These are phyloP conservation scores for Apeltes quadracus DNA, from an alignment of 2,113 vertebrate species.

Conservation along the genomic window DNA sequence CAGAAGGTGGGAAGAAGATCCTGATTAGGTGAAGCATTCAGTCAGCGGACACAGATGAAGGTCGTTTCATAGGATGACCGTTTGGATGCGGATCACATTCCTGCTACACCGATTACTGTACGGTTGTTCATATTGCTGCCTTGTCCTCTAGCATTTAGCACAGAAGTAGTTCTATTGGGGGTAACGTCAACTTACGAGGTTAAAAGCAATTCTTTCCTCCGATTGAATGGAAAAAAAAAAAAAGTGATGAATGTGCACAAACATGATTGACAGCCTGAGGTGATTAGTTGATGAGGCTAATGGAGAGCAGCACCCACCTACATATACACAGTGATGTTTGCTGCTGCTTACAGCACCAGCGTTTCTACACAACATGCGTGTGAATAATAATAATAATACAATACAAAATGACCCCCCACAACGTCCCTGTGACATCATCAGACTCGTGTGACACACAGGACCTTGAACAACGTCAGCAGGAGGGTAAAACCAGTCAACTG, in stretches of 20 bases:
- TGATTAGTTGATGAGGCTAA: background rate
- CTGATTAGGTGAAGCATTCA: no score
- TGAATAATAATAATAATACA: no score
- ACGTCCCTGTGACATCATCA: conserved; percentile 1
- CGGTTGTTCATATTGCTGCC: conserved; percentile 35
- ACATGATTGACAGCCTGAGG: conserved; percentile 2
- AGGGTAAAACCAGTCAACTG: background rate
- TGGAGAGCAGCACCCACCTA: background rate
- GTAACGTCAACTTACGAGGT: no score
- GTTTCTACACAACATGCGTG: background rate
- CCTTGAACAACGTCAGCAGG: background rate
- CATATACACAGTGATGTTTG: background rate
- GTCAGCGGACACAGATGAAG: background rate
- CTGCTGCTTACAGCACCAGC: background rate
- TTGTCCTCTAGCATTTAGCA: background rate
- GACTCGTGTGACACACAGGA: background rate
- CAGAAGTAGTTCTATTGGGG: background rate
- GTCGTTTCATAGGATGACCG: background rate
- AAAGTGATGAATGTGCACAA: background rate
- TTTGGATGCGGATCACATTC: background rate
- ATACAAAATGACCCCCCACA: background rate
- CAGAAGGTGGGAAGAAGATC: background rate
- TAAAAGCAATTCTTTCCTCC: background rate
- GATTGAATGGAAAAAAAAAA: conserved; percentile 1
- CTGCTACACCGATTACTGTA: conserved; percentile 48